These are phyloP conservation scores for Eulacestoma nigropectus DNA, from an alignment of 2,113 vertebrate genomes.

Conservation along the genomic window DNA sequence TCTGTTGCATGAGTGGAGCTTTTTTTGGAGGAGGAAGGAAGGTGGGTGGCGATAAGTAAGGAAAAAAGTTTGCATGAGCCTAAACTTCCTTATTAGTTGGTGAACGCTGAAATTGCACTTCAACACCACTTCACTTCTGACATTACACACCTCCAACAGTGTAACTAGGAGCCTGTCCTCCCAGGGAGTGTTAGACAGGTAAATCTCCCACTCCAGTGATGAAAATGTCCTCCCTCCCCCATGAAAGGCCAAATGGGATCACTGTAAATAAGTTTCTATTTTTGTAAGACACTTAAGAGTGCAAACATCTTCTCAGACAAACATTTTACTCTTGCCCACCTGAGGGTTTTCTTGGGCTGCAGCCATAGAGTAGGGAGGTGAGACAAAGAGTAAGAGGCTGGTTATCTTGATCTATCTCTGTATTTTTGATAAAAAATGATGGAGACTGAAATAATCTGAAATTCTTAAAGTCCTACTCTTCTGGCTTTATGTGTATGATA, in stretches of 20 bases:
- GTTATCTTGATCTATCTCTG: neutral
- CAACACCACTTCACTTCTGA: neutral
- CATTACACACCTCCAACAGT: neutral
- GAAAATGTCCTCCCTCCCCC: conserved; percentile 12
- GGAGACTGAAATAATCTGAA: conserved; percentile 1
- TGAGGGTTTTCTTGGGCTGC: neutral
- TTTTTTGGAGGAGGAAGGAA: conserved; percentile 44
- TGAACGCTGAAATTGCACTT: conserved; percentile 12
- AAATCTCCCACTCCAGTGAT: neutral
- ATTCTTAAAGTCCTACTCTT: conserved; percentile 21
- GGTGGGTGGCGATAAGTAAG: conserved; percentile 1
- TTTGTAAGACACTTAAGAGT: neutral
- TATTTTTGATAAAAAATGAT: neutral
- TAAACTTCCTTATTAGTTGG: conserved; percentile 33
- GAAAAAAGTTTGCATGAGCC: conserved; percentile 32
- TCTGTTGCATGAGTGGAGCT: neutral
- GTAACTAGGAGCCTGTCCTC: neutral
- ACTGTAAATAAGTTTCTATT: conserved; percentile 47
- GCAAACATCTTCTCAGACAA: conserved; percentile 10
- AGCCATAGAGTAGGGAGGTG: neutral
- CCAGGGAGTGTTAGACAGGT: neutral
- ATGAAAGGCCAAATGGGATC: conserved; percentile 49
- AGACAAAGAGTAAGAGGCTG: neutral
- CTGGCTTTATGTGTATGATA: conserved; percentile 15
- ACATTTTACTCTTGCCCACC: neutral